Conservation (phyloP, 1,140 invertebrate species). For the Fopius arisanus region DNA sequence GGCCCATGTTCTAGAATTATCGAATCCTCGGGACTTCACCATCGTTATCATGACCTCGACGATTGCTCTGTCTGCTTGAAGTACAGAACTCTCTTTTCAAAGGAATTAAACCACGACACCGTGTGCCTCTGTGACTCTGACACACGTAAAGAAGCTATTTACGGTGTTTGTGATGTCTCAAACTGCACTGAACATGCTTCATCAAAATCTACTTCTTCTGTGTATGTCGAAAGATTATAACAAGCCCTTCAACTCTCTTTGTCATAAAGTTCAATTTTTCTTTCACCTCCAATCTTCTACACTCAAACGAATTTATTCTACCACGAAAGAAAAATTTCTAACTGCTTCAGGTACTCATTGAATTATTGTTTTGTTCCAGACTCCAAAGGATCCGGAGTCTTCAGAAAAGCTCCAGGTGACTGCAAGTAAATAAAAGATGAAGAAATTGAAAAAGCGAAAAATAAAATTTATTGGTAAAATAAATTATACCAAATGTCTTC, state of each 20-base stretch:
- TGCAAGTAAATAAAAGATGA: neutral
- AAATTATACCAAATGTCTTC: neutral
- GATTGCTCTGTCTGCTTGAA: conserved; percentile 56
- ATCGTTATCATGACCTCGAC: conserved; percentile 44
- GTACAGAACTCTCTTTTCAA: conserved; percentile 55
- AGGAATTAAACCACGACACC: neutral
- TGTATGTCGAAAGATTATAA: conserved; percentile 37
- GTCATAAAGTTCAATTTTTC: neutral
- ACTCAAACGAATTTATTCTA: no score
- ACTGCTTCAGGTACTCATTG: no score
- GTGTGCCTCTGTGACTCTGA: conserved; percentile 12
- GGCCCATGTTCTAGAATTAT: neutral
- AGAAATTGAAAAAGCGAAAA: neutral
- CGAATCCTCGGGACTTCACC: conserved; percentile 24
- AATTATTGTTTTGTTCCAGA: neutral
- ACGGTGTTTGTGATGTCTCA: conserved; percentile 15
- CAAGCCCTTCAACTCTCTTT: no score
- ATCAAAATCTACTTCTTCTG: conserved; percentile 30
- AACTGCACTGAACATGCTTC: conserved; percentile 25
- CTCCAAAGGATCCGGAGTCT: neutral
- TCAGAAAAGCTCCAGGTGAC: conserved; percentile 4
- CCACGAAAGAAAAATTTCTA: no score
- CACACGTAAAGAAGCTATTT: conserved; percentile 16
- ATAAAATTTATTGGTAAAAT: neutral
- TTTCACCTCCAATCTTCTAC: no score